phyloP scores from a whole-genome alignment of 2,797 vertebrate species.

The Neosalanx taihuensis region DNA sequence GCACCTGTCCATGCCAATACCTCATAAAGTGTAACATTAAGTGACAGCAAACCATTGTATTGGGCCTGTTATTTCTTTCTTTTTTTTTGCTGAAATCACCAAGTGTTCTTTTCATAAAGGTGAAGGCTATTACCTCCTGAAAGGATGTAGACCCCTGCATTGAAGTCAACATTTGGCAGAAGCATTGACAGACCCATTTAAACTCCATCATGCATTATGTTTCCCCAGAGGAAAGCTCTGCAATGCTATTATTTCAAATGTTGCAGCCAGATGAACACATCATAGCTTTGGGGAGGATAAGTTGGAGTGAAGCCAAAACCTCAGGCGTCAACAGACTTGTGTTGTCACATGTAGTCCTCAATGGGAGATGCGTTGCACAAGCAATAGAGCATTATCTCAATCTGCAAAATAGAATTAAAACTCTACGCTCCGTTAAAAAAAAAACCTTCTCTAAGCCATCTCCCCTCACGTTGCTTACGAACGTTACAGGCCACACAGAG shows the following conservation, averaged over 20 bases:
- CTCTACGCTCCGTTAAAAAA: background rate
- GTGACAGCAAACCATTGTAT: slow-evolving; percentile 37
- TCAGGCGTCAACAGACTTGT: slow-evolving; percentile 72
- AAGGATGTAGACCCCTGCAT: slow-evolving; percentile 27
- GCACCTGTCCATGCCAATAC: slow-evolving; percentile 30
- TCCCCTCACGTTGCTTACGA: background rate
- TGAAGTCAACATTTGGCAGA: slow-evolving; percentile 62
- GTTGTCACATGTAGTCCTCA: slow-evolving; percentile 70
- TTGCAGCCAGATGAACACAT: slow-evolving; percentile 75
- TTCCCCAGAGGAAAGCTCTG: slow-evolving; percentile 57
- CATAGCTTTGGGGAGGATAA: slow-evolving; percentile 64
- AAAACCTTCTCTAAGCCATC: background rate
- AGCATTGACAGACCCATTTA: slow-evolving; percentile 67
- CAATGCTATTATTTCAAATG: slow-evolving; percentile 68
- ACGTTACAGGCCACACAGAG: background rate
- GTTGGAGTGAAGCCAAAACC: slow-evolving; percentile 70
- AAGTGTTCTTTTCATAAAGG: slow-evolving; percentile 19
- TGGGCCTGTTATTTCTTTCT: slow-evolving; percentile 25
- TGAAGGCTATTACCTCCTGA: slow-evolving; percentile 38
- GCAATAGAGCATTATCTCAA: slow-evolving; percentile 53
- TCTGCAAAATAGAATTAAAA: slow-evolving; percentile 51
- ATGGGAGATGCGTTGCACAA: slow-evolving; percentile 66
- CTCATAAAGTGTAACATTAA: slow-evolving; percentile 37
- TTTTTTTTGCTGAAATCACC: slow-evolving; percentile 29
- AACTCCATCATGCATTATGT: slow-evolving; percentile 60